Evolutionary conservation across 2,113 vertebrate genomes (phyloP), one percentile per base, ranked within the genome.

Genomic region (Tinamus guttatus): DNA sequence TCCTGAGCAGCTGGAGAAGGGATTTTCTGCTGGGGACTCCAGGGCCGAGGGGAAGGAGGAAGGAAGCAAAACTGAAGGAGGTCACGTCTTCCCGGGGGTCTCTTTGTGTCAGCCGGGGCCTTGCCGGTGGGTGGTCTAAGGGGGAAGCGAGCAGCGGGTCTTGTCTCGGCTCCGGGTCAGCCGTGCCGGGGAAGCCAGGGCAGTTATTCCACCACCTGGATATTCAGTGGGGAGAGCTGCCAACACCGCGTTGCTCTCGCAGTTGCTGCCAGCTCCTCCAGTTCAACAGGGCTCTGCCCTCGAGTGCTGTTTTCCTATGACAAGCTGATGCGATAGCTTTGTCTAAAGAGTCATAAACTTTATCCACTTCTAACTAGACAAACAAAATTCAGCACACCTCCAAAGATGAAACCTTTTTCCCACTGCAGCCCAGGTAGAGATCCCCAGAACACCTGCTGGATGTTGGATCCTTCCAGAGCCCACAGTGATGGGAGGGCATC

Each of bases 311-410:
- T 94, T 74, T 47, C 63, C 30, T 38, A 24, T 36, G 38, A 6
- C 0, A 0, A 82, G 40, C 9, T 0, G 0, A 43, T 70, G 68
- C 20, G 34, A 52, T 0, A 0, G 25, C 30, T 82, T 90, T 70
- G 36, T 78, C 77, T 36, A 13, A 58, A 32, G 25, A 86, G 60
- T 14, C 4, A 2, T 5, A n/a, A 28, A 4, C 65, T 85, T 71
- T 83, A 56, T 38, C 41, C 27, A 11, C 14, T 10, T 74, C 49
- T 68, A 81, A 10, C 40, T 32, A 36, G 41, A 27, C 74, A 45
- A 63, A n/a, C 0, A 0, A 83, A 93, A 67, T 3, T 7, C 80
- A 76, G 7, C 22, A 64, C 51, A 51, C 52, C 34, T 63, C 80
- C 45, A 34, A 68, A 81, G n/a, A 67, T 63, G 30, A 81, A 30